Conservation (phyloP, 2,113 vertebrate genomes). For the Nesogale talazaci region DNA sequence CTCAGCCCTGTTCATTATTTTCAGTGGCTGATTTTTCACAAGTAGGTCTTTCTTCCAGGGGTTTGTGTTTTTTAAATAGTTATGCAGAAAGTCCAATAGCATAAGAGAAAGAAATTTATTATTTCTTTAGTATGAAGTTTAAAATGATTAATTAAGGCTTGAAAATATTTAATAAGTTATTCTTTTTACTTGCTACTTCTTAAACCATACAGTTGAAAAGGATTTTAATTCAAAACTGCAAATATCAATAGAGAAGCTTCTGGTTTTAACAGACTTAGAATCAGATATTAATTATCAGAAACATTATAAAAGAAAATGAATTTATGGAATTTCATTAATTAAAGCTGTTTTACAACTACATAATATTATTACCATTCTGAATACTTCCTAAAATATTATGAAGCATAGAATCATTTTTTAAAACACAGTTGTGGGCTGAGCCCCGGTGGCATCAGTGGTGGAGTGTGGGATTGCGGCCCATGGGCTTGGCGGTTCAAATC, state of each 20-base stretch:
- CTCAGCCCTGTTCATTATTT: background rate
- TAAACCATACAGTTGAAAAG: constrained; percentile 5
- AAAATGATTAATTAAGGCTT: constrained; percentile 3
- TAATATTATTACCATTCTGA: background rate
- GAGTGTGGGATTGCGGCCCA: too few species aligned
- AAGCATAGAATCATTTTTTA: background rate
- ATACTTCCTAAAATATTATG: background rate
- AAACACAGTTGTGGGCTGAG: too few species aligned
- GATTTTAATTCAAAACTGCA: background rate
- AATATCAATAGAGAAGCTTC: background rate
- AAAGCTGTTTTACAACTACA: constrained; percentile 8
- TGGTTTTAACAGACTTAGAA: constrained; percentile 15
- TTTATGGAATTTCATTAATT: background rate
- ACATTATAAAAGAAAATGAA: background rate
- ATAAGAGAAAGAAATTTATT: background rate
- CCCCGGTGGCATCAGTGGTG: too few species aligned
- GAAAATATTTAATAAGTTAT: background rate
- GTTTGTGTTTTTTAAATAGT: background rate
- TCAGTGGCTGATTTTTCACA: background rate
- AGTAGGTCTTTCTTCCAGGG: background rate
- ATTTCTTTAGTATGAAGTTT: background rate
- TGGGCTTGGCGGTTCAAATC: too few species aligned
- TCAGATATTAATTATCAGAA: constrained; percentile 11
- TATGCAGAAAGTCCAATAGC: background rate
- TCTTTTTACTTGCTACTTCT: constrained; percentile 15